phyloP scores from a whole-genome alignment of 2,888 invertebrate species.

The Rhingia campestris region DNA sequence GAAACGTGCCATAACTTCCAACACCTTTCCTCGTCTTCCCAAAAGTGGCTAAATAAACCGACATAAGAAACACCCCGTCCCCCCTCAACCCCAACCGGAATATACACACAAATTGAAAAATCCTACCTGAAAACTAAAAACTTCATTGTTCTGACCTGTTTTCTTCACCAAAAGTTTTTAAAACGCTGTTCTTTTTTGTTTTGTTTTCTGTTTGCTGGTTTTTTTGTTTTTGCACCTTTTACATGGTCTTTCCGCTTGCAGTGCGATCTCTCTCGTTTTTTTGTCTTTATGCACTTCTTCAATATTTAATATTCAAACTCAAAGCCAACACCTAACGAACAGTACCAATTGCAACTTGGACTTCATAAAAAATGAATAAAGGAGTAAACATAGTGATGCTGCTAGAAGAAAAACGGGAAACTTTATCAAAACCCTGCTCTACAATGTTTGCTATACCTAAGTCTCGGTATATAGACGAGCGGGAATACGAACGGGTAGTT shows the following conservation, averaged over 20 bases:
- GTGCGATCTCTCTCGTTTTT: neutral
- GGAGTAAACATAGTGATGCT: constrained; percentile 71
- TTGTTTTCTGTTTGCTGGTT: too few species aligned
- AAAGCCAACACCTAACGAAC: constrained; percentile 73
- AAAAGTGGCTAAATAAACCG: constrained; percentile 51
- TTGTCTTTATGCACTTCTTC: constrained; percentile 50
- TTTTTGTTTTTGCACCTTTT: neutral
- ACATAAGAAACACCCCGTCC: constrained; percentile 31
- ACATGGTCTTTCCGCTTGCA: constrained; percentile 39
- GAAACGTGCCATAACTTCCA: constrained; percentile 42
- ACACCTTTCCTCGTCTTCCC: constrained; percentile 23
- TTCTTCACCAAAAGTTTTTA: constrained; percentile 49
- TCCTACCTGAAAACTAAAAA: constrained; percentile 59
- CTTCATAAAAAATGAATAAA: constrained; percentile 73
- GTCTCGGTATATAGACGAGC: neutral
- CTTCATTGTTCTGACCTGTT: constrained; percentile 64
- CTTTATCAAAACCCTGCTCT: constrained; percentile 68
- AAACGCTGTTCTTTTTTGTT: constrained; percentile 40
- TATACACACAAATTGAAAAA: constrained; percentile 68
- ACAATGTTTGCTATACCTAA: constrained; percentile 51
- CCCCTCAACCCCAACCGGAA: constrained; percentile 5
- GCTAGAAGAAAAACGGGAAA: constrained; percentile 63
- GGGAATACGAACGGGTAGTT: constrained; percentile 26
- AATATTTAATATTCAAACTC: constrained; percentile 74
- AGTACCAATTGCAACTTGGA: constrained; percentile 73